These are phyloP conservation scores for Idaea straminata DNA, from an alignment of 2,888 invertebrate species.

Conservation along the genomic window DNA sequence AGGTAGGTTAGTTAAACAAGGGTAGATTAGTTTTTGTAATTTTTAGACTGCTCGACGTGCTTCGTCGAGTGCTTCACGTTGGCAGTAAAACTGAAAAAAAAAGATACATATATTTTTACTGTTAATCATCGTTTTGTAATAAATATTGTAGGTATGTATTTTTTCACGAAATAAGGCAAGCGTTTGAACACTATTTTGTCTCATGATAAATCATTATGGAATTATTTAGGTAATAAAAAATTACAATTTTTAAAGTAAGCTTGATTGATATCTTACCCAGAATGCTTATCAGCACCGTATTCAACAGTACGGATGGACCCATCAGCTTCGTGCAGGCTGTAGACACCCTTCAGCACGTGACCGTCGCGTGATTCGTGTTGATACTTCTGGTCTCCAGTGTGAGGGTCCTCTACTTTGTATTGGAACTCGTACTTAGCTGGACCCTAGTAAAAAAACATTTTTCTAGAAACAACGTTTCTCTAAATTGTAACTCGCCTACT, in stretches of 20 bases:
- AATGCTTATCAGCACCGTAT: conserved; percentile 64
- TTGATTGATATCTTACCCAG: conserved; percentile 37
- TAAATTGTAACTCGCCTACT: too few species aligned
- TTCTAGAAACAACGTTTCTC: too few species aligned
- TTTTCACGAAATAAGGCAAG: too few species aligned
- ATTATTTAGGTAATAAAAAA: too few species aligned
- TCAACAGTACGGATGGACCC: conserved; percentile 62
- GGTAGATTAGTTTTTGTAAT: conserved; percentile 23
- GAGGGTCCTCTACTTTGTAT: conserved; percentile 65
- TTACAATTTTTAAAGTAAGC: neutral
- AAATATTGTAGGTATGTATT: too few species aligned
- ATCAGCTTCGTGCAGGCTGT: conserved; percentile 60
- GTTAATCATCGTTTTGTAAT: too few species aligned
- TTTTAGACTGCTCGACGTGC: conserved; percentile 34
- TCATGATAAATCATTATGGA: too few species aligned
- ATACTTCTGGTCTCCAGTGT: conserved; percentile 68
- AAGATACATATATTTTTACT: too few species aligned
- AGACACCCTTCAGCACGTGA: conserved; percentile 65
- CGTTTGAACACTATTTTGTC: too few species aligned
- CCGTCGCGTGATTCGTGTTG: conserved; percentile 64
- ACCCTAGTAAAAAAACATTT: conserved; percentile 28
- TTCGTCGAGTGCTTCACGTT: conserved; percentile 41
- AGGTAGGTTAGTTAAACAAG: neutral
- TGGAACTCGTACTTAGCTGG: conserved; percentile 69
- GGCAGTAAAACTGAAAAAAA: conserved; percentile 38